Evolutionary conservation across 2,797 vertebrate species (phyloP), one percentile per base, ranked within the genome.

Genomic region (Mionectes olivaceus): DNA sequence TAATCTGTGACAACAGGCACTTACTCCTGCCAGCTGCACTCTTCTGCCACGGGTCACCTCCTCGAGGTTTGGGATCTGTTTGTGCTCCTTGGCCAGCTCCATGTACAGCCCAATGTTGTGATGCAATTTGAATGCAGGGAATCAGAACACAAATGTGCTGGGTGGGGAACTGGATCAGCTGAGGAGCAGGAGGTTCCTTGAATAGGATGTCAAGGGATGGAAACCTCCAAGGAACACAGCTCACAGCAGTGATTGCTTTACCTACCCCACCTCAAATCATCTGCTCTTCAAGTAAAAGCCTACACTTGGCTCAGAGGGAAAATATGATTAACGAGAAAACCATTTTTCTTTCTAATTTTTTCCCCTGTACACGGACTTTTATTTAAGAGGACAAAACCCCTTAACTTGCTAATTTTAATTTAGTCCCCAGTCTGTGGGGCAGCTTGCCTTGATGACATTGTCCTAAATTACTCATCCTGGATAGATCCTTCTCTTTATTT

Each of bases 391-490:
- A 70, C 43, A 82, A 69, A 53, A 25, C 2, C 27, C 65, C 25
- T 52, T 47, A 22, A 65, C 43, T 93, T 56, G 78, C 70, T 89
- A 23, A 83, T 77, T 84, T 71, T 46, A 53, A 61, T 78, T 79
- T 67, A 90, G 67, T 27, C 70, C 50, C 14, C 35, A 8, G 47
- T n/a, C 71, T 73, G 50, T n/a, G 49, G 71, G 68, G 35, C 92
- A 93, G 90, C 88, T 89, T 95, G 93, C 63, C 90, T 95, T 83
- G 68, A 95, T 96, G 95, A 87, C 92, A 64, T 71, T 28, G 89
- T 57, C 68, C 84, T 67, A 47, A 91, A 92, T 94, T 93, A 91
- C 91, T 96, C 93, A 91, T 89, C 76, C 52, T 87, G 91, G 79
- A 74, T 74, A 67, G 44, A 87, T 67, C 47, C 71, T 93, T 81